Base-by-base conservation (phyloP, 2,113 vertebrate species). In the Tringa solitaria region DNA sequence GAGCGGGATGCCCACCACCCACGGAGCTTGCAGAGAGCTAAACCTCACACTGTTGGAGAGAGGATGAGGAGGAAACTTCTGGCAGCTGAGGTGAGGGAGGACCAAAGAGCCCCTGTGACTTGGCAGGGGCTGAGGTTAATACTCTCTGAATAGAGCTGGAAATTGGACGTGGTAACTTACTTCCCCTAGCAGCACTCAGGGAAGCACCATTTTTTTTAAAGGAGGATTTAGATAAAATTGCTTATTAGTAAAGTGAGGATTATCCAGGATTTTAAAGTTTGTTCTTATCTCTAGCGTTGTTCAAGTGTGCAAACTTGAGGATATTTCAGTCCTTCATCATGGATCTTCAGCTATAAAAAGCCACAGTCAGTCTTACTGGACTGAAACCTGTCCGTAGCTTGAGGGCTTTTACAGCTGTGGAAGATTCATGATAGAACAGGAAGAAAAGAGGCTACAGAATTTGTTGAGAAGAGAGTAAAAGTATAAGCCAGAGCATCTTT, bases 221-320 rank as follows among this genome's bases (percentile, higher is more conserved):
- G 95, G 85, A 89, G 97, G 97, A 97, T 98, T 98, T 98, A 98
- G 97, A 96, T 98, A 97, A 97, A 97, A 93, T 95, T 97, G 91
- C 96, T 98, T 95, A 96, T 96, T 97, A 96, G 97, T 96, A 96
- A 95, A 97, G 96, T 91, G 93, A 97, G 97, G 98, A 97, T 98
- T 97, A 98, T 96, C 97, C 80, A 22, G 97, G 97, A 96, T 97
- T 97, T 97, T 95, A 75, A 97, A 97, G 98, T 97, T 96, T 96
- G 93, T 94, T 97, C 97, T 98, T 95, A 97, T 97, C 97, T 86
- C 60, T 95, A 33, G 70, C 18, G 23, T 94, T 94, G 74, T 94
- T 97, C 93, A 57, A 88, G 82, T 94, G 92, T 94, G 91, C 96
- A 90, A 80, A 90, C 96, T 88, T 37, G 35, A 96, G 78, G 96